These are phyloP conservation scores for Cyrtonyx montezumae DNA, from an alignment of 2,113 vertebrate genomes.

Conservation along the genomic window DNA sequence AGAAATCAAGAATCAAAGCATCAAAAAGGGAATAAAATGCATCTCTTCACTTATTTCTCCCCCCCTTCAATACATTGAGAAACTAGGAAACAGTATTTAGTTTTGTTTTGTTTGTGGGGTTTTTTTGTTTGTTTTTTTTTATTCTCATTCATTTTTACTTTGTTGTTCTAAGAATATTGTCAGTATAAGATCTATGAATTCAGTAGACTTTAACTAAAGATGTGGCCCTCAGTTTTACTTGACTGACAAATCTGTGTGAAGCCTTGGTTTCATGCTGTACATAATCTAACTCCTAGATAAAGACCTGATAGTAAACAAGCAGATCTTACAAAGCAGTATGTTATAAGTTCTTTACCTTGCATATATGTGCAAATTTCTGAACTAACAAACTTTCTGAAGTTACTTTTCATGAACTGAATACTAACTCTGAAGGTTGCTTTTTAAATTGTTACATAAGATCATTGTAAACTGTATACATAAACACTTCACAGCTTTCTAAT, in stretches of 20 bases:
- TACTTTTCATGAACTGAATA: background rate
- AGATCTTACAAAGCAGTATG: background rate
- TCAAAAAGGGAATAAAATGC: background rate
- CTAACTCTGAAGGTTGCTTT: background rate
- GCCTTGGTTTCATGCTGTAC: background rate
- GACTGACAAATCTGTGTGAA: background rate
- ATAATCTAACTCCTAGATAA: background rate
- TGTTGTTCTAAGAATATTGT: background rate
- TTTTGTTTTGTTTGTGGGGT: fast-evolving
- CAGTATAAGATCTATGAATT: background rate
- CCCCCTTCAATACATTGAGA: background rate
- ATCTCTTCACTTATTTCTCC: background rate
- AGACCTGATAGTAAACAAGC: background rate
- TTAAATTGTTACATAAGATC: background rate
- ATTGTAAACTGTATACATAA: background rate
- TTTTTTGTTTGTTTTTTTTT: background rate
- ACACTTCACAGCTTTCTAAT: background rate
- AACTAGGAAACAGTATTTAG: background rate
- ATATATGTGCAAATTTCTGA: background rate
- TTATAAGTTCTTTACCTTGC: background rate
- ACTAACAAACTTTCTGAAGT: background rate
- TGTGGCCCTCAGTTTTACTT: background rate
- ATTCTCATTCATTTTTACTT: background rate
- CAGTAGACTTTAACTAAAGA: background rate
- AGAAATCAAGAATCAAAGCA: background rate